Evolutionary conservation across 2,797 vertebrate genomes (phyloP), one percentile per base, ranked within the genome.

Genomic region (Myotis planiceps): DNA sequence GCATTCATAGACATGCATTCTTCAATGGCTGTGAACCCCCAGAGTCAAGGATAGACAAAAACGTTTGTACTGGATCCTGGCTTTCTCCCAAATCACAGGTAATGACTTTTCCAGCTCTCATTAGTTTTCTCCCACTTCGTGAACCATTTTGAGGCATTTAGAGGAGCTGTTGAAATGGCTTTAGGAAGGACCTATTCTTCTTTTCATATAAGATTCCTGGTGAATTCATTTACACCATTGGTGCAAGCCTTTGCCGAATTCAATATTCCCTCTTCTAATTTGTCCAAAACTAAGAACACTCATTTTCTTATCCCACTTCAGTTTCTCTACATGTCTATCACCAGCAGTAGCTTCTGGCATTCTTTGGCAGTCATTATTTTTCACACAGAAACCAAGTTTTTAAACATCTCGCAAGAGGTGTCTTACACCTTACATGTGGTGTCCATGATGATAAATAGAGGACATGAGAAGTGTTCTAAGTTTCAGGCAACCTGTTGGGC

Each of bases 121-220:
- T 86, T 78, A 34, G 9, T 66, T 79, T 80, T 63, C 25, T 89
- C 9, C 49, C 25, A 80, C 13, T 55, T 32, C 8, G 12, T 58
- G 58, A 89, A n/a, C 58, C 32, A 49, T 69, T 91, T 13, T 42
- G 32, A 93, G 75, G 42, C 69, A 65, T 65, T 90, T 63, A 92
- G 66, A 72, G 58, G 83, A 42, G 80, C 42, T 90, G 66, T n/a
- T 47, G 71, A 87, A 78, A 87, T 55, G 12, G 6, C 37, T 51
- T 86, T 39, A 71, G 58, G 51, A 95, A 87, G 83, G 14, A n/a
- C 60, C 72, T 68, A 2, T 12, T 63, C 94, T 84, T 76, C 95
- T 84, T 80, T 92, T 71, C 71, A 25, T 25, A 37, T 8, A 72
- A 49, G 95, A 75, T 29, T 42, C 75, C n/a, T 9, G 32, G 47